Evolutionary conservation across 1,140 invertebrate genomes (phyloP).

Genomic region (Eulimnadia texana): DNA sequence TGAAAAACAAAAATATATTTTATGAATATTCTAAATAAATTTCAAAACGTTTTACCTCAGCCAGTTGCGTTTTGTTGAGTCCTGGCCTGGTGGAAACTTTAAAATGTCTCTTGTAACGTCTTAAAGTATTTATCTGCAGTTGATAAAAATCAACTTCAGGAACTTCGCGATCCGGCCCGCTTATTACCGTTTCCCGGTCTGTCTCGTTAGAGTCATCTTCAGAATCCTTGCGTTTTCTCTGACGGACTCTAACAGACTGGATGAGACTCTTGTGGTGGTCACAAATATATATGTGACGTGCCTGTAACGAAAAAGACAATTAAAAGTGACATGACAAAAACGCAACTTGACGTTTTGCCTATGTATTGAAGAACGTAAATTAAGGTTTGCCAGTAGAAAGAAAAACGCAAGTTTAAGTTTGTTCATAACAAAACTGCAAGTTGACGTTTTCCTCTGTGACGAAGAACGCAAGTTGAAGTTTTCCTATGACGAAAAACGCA

Average conservation of each 20-base stretch:
- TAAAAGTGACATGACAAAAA: too few relatives aligned
- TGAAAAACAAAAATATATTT: slow-evolving; percentile 16
- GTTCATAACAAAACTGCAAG: too few relatives aligned
- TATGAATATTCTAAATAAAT: slow-evolving; percentile 2
- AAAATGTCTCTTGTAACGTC: slow-evolving; percentile 83
- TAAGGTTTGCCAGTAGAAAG: too few relatives aligned
- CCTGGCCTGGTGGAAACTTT: slow-evolving; percentile 80
- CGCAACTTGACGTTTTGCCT: too few relatives aligned
- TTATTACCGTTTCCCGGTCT: slow-evolving; percentile 21
- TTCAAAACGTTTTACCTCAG: slow-evolving; percentile 52
- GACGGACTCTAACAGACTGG: slow-evolving; percentile 69
- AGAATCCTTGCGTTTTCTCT: slow-evolving; percentile 74
- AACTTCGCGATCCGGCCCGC: slow-evolving; percentile 5
- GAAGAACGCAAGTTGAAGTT: too few relatives aligned
- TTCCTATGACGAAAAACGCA: too few relatives aligned
- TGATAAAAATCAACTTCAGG: slow-evolving; percentile 43
- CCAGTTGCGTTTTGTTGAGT: slow-evolving; percentile 84
- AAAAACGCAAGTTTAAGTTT: too few relatives aligned
- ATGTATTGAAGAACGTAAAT: too few relatives aligned
- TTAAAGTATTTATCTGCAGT: slow-evolving; percentile 79
- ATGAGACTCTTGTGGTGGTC: slow-evolving; percentile 91
- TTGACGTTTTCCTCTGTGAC: too few relatives aligned
- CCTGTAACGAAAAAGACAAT: slow-evolving; percentile 42
- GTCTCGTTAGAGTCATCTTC: slow-evolving; percentile 82
- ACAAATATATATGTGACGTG: slow-evolving; percentile 89